Percentiles rank a stretch among this genome's conserved stretches.
phyloP scores from a whole-genome alignment of 2,888 invertebrate species.

The Oligia latruncula region DNA sequence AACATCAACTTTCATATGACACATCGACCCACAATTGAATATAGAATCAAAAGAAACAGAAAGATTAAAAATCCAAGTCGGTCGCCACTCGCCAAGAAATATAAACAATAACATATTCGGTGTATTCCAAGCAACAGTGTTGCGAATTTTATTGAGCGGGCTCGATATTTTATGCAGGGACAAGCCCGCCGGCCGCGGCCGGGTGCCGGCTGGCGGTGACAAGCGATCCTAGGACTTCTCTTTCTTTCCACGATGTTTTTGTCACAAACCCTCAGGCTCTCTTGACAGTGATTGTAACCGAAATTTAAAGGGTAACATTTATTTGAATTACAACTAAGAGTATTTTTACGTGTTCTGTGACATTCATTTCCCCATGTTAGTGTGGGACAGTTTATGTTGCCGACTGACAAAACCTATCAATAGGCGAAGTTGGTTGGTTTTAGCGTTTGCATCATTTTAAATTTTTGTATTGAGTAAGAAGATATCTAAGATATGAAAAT shows the following conservation, averaged over 20 bases:
- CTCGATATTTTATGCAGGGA: constrained; percentile 61
- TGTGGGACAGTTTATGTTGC: constrained; percentile 10
- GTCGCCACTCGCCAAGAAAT: constrained; percentile 26
- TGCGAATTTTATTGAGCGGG: constrained; percentile 54
- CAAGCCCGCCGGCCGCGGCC: constrained; percentile 45
- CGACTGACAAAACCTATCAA: background rate
- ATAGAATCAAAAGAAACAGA: background rate
- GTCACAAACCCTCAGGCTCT: constrained; percentile 49
- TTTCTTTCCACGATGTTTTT: constrained; percentile 50
- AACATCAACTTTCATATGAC: background rate
- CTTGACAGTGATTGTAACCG: constrained; percentile 54
- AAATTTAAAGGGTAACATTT: constrained; percentile 55
- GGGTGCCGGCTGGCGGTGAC: constrained; percentile 50
- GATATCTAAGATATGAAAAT: background rate
- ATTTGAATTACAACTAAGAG: constrained; percentile 42
- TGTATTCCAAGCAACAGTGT: constrained; percentile 32
- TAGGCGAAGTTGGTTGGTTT: background rate
- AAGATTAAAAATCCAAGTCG: constrained; percentile 35
- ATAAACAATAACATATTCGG: constrained; percentile 50
- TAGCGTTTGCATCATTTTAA: background rate
- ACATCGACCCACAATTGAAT: constrained; percentile 17
- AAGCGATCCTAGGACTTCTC: constrained; percentile 42
- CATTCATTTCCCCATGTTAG: constrained; percentile 21
- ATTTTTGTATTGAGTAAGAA: background rate
- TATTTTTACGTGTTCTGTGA: constrained; percentile 46